phyloP scores from a whole-genome alignment of 2,113 vertebrate genomes.

The Mionectes macconnelli region DNA sequence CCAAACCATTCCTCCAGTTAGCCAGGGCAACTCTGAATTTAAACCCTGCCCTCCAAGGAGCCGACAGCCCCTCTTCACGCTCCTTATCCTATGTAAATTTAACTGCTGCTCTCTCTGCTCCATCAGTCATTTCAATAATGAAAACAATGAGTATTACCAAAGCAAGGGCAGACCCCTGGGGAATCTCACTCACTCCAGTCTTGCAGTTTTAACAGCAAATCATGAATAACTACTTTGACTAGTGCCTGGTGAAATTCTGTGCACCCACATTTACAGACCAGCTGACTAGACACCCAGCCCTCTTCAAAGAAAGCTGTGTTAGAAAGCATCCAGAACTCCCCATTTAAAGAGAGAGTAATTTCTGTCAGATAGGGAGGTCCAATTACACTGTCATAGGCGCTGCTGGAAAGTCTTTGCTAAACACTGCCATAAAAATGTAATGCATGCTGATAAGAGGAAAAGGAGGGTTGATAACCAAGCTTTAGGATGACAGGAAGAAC shows the following conservation, averaged over 20 bases:
- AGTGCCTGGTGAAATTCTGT: not conserved
- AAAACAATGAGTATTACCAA: conserved; percentile 27
- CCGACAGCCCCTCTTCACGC: not conserved
- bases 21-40: not conserved
- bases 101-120: not conserved
- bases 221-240: not conserved
- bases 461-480: not conserved
- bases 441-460: not conserved
- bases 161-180: not conserved
- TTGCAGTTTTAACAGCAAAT: conserved; percentile 27
- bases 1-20: not conserved
- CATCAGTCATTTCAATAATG: conserved; percentile 24
- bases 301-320: not conserved
- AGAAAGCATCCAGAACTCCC: not conserved
- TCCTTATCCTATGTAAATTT: not conserved
- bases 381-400: not conserved
- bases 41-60: not conserved
- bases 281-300: not conserved
- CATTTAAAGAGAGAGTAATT: not conserved
- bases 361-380: not conserved
- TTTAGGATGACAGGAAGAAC: conserved; percentile 6
- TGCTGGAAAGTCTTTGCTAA: not conserved
- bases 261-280: not conserved
- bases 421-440: not conserved
- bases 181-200: not conserved